Percentiles rank a stretch among this genome's conserved stretches.
Evolutionary conservation across 2,113 vertebrate genomes (phyloP).

Genomic region (Macaca fascicularis): DNA sequence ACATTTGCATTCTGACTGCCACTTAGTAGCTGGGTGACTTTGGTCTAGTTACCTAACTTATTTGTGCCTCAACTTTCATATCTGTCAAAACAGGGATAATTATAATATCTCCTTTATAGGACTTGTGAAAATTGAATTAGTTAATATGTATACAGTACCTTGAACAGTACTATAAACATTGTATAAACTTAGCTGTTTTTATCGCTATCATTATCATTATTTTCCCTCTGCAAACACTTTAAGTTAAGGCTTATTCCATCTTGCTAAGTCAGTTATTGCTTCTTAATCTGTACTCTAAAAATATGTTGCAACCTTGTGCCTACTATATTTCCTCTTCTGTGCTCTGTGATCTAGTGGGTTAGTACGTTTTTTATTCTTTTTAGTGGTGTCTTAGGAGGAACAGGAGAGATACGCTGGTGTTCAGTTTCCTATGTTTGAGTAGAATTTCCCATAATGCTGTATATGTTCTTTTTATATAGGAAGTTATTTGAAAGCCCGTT

Average conservation of each 20-base stretch:
- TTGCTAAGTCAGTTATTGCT: neutral
- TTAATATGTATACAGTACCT: neutral
- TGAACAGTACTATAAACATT: neutral
- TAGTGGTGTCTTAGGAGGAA: neutral
- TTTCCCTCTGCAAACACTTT: neutral
- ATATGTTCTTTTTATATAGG: neutral
- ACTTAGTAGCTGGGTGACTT: neutral
- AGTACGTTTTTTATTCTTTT: neutral
- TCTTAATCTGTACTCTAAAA: constrained; percentile 3
- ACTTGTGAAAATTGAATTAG: neutral
- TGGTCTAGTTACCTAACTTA: neutral
- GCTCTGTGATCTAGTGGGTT: neutral
- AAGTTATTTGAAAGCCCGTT: neutral
- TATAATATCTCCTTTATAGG: neutral
- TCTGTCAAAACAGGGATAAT: constrained; percentile 16
- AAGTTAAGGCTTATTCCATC: neutral
- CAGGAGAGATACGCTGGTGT: neutral
- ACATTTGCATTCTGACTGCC: neutral
- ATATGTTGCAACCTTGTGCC: neutral
- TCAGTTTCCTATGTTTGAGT: neutral
- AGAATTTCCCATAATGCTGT: neutral
- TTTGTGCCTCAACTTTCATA: constrained; percentile 8
- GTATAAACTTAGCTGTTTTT: constrained; percentile 23
- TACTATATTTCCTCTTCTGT: neutral
- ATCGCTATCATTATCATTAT: neutral